Percentiles rank a stretch among this genome's conserved stretches.
phyloP scores from a whole-genome alignment of 1,140 invertebrate species.

The Drosophila aff. region DNA sequence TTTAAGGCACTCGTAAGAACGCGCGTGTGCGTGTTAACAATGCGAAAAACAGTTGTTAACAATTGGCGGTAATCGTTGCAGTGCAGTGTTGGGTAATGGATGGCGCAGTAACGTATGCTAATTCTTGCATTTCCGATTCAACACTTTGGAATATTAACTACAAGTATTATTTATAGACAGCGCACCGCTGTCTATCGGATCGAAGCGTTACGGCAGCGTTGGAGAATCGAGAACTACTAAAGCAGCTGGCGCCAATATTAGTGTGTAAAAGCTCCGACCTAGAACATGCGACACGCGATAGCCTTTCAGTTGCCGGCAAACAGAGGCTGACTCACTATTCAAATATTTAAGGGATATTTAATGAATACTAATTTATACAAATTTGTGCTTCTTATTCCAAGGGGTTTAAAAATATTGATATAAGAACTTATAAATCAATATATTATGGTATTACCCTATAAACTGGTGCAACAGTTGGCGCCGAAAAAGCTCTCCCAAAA shows the following conservation, averaged over 20 bases:
- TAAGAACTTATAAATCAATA: not conserved
- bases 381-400: not conserved
- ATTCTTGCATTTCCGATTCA: constrained; percentile 35
- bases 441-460: no score
- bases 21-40: constrained; percentile 51
- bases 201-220: constrained; percentile 10
- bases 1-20: constrained; percentile 32
- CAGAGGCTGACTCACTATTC: not conserved
- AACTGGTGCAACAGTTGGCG: not conserved
- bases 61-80: constrained; percentile 15
- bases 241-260: constrained; percentile 16
- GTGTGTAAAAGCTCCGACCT: constrained; percentile 28
- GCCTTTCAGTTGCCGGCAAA: constrained; percentile 17
- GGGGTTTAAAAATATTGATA: not conserved
- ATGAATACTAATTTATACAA: not conserved
- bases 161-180: constrained; percentile 15
- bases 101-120: not conserved
- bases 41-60: constrained; percentile 19
- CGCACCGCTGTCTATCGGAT: constrained; percentile 24
- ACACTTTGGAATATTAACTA: constrained; percentile 17
- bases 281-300: constrained; percentile 13
- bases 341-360: not conserved
- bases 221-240: constrained; percentile 23
- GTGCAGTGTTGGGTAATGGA: constrained; percentile 28
- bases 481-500: constrained; percentile 6